Percentiles rank a stretch among this genome's conserved stretches.
These are phyloP conservation scores for Dimorphilus gyrociliatus DNA, from an alignment of 2,888 invertebrate genomes.

Conservation along the genomic window DNA sequence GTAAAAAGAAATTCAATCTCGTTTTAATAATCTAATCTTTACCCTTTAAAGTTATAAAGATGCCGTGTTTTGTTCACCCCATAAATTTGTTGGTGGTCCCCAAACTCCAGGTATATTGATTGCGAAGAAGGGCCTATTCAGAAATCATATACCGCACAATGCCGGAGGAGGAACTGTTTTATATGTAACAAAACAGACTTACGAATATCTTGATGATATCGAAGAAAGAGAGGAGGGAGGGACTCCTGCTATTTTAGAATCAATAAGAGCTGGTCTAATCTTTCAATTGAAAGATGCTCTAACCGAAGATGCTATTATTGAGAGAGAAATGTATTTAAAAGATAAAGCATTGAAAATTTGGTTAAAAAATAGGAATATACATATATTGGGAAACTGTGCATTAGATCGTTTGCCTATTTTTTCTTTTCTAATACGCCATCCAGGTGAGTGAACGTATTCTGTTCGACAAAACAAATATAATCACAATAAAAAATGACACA, in stretches of 20 bases:
- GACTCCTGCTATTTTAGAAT: conserved; percentile 20
- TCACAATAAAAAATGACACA: too few species aligned
- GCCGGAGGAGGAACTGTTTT: conserved; percentile 21
- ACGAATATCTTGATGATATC: conserved; percentile 14
- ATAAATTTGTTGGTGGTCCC: conserved; percentile 20
- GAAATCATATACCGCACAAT: conserved; percentile 13
- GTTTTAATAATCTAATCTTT: background rate
- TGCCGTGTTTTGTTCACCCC: conserved; percentile 16
- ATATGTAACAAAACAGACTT: conserved; percentile 13
- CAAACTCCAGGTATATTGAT: conserved; percentile 17
- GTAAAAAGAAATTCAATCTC: conserved; percentile 7
- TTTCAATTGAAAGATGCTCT: conserved; percentile 16
- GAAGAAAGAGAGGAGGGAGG: conserved; percentile 22
- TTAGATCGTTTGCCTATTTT: conserved; percentile 54
- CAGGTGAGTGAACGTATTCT: too few species aligned
- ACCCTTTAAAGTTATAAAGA: conserved; percentile 16
- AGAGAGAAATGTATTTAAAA: too few species aligned
- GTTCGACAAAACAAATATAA: too few species aligned
- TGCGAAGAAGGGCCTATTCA: conserved; percentile 18
- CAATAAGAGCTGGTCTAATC: conserved; percentile 19
- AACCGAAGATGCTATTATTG: conserved; percentile 1
- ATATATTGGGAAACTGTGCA: conserved; percentile 46
- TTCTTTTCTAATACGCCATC: conserved; percentile 64
- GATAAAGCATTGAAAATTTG: conserved; percentile 5
- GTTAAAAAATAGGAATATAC: conserved; percentile 39